Conservation (phyloP, 1,140 invertebrate genomes). For the Cataglyphis hispanica region DNA sequence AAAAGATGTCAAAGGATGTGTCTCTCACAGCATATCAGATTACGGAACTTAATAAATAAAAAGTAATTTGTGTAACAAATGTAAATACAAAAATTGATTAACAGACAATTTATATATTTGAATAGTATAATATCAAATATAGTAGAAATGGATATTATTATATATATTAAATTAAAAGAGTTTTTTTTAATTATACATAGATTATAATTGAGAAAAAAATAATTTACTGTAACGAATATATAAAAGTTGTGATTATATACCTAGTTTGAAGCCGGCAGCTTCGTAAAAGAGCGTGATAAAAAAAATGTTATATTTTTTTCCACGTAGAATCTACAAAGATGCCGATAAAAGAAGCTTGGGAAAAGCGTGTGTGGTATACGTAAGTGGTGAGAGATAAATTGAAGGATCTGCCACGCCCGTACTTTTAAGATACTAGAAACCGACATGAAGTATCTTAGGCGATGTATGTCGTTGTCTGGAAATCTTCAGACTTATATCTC, state of each 20-base stretch:
- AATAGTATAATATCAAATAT: not conserved
- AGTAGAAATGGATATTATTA: not conserved
- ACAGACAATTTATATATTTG: not conserved
- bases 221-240: not conserved
- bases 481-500: constrained; percentile 2
- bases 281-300: constrained; percentile 14
- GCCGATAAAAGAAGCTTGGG: constrained; percentile 18
- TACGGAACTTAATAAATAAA: not conserved
- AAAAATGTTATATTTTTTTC: constrained; percentile 12
- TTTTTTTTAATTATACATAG: not conserved
- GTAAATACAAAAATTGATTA: constrained; percentile 1
- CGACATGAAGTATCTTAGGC: constrained; percentile 20
- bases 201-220: not conserved
- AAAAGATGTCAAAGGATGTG: constrained; percentile 13
- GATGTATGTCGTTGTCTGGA: constrained; percentile 26
- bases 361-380: constrained; percentile 3
- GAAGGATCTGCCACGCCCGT: constrained; percentile 25
- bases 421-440: constrained; percentile 38
- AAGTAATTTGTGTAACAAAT: not conserved
- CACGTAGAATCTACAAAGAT: not conserved
- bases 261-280: not conserved
- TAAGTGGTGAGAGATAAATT: constrained; percentile 54
- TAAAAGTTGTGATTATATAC: not conserved
- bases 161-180: not conserved
- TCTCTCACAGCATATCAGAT: not conserved